Percentiles rank a stretch among this genome's conserved stretches.
Evolutionary conservation across 1,140 invertebrate species (phyloP).

Genomic region (Aphaenogaster rudis): DNA sequence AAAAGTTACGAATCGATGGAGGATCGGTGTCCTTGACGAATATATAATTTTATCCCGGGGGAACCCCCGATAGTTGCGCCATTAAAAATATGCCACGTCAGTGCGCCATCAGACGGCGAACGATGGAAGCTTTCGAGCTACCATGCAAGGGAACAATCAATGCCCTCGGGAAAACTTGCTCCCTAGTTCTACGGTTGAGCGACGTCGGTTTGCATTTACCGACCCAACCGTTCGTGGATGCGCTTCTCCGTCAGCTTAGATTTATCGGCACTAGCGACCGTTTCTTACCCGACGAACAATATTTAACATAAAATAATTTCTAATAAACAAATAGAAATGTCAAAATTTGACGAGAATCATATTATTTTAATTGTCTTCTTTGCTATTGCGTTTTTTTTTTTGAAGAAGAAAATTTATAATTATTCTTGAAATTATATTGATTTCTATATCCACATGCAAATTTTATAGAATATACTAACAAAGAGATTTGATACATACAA

Average conservation of each 20-base stretch:
- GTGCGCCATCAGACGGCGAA: conserved; percentile 68
- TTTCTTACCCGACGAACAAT: conserved; percentile 51
- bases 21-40: conserved; percentile 16
- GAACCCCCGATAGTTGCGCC: conserved; percentile 47
- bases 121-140: conserved; percentile 60
- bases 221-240: conserved; percentile 58
- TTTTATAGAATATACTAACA: not conserved
- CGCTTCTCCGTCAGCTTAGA: not conserved
- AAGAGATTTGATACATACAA: not conserved
- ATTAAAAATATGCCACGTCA: conserved; percentile 27
- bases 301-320: not conserved
- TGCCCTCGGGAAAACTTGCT: conserved; percentile 62
- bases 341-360: not conserved
- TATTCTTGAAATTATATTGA: not conserved
- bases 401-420: not conserved
- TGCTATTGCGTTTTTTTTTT: not conserved
- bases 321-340: not conserved
- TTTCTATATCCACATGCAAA: not conserved
- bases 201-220: conserved; percentile 67
- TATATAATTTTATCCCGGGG: not conserved
- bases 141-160: conserved; percentile 65
- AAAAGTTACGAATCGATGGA: conserved; percentile 13
- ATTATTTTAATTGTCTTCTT: not conserved
- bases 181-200: conserved; percentile 32
- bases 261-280: conserved; percentile 15